Evolutionary conservation across 2,113 vertebrate species (phyloP).

Genomic region (Coturnix japonica): DNA sequence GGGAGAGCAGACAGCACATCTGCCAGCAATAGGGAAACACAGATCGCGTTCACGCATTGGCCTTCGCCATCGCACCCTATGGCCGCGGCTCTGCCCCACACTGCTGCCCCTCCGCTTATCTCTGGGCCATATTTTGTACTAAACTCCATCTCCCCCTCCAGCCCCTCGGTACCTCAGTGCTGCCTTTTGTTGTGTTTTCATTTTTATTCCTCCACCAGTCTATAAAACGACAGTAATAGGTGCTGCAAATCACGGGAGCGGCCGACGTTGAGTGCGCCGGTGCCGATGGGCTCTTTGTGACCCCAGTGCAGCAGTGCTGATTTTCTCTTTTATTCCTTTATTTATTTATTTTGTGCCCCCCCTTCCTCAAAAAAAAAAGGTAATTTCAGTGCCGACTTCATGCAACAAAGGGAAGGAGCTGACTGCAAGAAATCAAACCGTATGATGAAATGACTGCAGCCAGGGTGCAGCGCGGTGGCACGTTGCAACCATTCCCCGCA

Average conservation of each 20-base stretch:
- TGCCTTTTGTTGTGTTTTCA: neutral
- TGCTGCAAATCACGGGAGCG: slow-evolving; percentile 6
- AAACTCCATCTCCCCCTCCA: neutral
- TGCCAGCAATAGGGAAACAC: rapidly evolving
- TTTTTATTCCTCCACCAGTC: slow-evolving; percentile 7
- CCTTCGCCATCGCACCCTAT: too few relatives aligned
- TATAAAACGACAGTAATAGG: slow-evolving; percentile 7
- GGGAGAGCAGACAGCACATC: rapidly evolving
- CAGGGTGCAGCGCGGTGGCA: neutral
- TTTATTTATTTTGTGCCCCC: too few relatives aligned
- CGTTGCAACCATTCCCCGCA: neutral
- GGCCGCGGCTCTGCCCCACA: too few relatives aligned
- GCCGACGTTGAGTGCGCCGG: neutral
- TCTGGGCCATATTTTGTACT: neutral
- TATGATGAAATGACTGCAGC: neutral
- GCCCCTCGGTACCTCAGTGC: neutral
- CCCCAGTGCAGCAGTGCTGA: neutral
- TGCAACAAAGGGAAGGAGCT: slow-evolving; percentile 11
- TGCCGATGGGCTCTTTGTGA: slow-evolving; percentile 3
- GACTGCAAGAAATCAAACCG: too few relatives aligned
- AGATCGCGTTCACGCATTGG: neutral
- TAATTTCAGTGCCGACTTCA: neutral
- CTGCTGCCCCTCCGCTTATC: neutral
- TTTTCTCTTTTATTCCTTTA: neutral
- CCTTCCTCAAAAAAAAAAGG: neutral